Conservation (phyloP, 2,888 invertebrate genomes). For the Glyphotaelius pellucidus region DNA sequence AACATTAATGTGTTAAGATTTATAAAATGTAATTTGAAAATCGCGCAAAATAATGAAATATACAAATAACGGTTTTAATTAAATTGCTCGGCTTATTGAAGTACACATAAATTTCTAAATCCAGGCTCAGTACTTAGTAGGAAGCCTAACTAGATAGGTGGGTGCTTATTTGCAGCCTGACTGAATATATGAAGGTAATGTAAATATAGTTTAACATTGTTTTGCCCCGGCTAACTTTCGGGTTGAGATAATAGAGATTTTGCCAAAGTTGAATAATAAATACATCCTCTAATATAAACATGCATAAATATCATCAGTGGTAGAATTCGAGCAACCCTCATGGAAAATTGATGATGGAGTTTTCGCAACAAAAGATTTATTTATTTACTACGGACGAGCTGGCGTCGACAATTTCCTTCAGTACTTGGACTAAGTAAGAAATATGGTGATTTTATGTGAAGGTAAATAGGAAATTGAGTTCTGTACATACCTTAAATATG, state of each 20-base stretch:
- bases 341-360: not conserved
- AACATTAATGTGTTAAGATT: not conserved
- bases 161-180: not conserved
- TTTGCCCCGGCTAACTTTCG: slow-evolving; percentile 26
- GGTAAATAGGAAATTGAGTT: not conserved
- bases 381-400: not conserved
- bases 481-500: not conserved
- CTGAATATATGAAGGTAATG: slow-evolving; percentile 31
- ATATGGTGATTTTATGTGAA: not conserved
- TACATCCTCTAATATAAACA: slow-evolving; percentile 16
- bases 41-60: not conserved
- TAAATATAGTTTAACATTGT: slow-evolving; percentile 35
- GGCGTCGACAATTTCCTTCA: not conserved
- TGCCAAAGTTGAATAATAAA: slow-evolving; percentile 45
- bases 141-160: not conserved
- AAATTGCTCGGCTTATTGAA: slow-evolving; percentile 14
- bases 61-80: not conserved
- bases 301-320: not conserved
- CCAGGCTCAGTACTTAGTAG: not conserved
- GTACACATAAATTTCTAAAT: slow-evolving; percentile 27
- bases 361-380: slow-evolving; percentile 6
- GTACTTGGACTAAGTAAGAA: not conserved
- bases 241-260: slow-evolving; percentile 42
- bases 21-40: not conserved
- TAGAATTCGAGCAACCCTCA: not conserved